Conservation (phyloP, 2,113 vertebrate genomes). For the Callorhinus ursinus region DNA sequence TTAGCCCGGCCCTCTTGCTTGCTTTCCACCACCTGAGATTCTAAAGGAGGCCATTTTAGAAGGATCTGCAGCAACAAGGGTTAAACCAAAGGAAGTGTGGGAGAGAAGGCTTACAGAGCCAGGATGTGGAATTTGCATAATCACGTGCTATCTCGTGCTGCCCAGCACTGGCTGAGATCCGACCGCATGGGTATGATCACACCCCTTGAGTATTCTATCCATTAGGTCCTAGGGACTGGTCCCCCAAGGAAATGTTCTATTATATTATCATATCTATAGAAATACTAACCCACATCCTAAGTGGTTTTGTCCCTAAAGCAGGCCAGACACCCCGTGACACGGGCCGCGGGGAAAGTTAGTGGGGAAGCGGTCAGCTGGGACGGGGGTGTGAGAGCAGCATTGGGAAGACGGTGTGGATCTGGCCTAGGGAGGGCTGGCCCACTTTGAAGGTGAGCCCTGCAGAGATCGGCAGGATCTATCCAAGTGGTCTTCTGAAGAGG, state of each 20-base stretch:
- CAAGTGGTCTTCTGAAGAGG: background rate
- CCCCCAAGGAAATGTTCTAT: background rate
- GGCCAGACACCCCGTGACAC: background rate
- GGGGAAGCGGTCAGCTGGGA: background rate
- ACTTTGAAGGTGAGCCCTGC: background rate
- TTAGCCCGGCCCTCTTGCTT: background rate
- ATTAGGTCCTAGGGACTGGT: background rate
- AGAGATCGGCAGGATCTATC: background rate
- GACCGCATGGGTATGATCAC: rapidly evolving
- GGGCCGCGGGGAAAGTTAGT: rapidly evolving
- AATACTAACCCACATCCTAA: background rate
- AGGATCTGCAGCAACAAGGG: background rate
- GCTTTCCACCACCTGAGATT: background rate
- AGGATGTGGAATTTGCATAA: rapidly evolving
- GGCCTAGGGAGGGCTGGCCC: background rate
- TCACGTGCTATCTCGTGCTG: rapidly evolving
- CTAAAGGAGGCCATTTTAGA: background rate
- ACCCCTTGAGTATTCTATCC: rapidly evolving
- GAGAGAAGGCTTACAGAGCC: background rate
- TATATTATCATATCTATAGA: background rate
- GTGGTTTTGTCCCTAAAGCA: slow-evolving; percentile 67
- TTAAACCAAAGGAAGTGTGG: background rate
- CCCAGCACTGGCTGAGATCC: background rate
- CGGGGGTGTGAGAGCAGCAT: rapidly evolving
- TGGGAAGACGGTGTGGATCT: background rate